Percentiles rank a stretch among this genome's conserved stretches.
These are phyloP conservation scores for Odontothrips loti DNA, from an alignment of 2,888 invertebrate genomes.

Conservation along the genomic window DNA sequence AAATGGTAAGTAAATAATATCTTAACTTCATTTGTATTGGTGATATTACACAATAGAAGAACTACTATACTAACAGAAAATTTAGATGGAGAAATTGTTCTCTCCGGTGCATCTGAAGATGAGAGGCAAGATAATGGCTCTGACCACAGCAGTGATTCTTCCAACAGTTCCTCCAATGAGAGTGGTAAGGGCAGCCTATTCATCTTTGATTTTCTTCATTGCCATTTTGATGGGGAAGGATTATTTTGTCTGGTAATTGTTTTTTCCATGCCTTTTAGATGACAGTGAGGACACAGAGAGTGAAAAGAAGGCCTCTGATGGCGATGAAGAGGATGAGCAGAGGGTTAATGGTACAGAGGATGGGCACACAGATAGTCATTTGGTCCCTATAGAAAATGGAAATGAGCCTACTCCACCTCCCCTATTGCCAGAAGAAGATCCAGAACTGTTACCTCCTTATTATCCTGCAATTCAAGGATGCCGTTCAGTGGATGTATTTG, in stretches of 20 bases:
- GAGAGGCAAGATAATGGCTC: conserved; percentile 34
- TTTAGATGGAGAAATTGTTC: not conserved
- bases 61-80: no score
- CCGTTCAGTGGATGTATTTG: conserved; percentile 96
- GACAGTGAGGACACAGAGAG: conserved; percentile 50
- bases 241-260: not conserved
- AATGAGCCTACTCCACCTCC: conserved; percentile 18
- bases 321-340: conserved; percentile 15
- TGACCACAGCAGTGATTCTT: conserved; percentile 33
- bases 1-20: not conserved
- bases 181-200: not conserved
- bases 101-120: not conserved
- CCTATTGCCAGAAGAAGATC: conserved; percentile 39
- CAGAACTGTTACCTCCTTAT: conserved; percentile 59
- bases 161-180: not conserved
- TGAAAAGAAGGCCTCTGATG: conserved; percentile 14
- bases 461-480: conserved; percentile 88
- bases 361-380: not conserved
- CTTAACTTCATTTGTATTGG: no score
- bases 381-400: not conserved
- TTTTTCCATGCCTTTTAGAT: conserved; percentile 45
- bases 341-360: conserved; percentile 23
- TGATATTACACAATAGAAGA: no score
- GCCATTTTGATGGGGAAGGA: no score
- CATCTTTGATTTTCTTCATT: no score